Evolutionary conservation across 2,888 invertebrate species (phyloP).

Genomic region (Trichacis sp.): DNA sequence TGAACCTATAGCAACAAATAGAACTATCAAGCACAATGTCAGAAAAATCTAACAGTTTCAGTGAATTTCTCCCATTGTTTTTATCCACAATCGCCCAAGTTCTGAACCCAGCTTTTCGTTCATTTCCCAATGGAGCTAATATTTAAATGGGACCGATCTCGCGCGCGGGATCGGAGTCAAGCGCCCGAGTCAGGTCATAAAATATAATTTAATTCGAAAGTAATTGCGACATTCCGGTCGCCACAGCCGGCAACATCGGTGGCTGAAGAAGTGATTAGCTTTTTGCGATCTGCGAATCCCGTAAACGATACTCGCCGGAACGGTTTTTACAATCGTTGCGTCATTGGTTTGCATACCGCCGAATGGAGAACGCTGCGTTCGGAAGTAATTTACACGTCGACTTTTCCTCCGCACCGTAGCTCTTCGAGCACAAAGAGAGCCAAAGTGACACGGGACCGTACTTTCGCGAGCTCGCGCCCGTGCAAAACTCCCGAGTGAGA

Average conservation of each 20-base stretch:
- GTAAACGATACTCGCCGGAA: neutral
- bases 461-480: conserved; percentile 34
- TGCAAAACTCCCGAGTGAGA: conserved; percentile 37
- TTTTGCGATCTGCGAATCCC: conserved; percentile 1
- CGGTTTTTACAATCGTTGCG: neutral
- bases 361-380: conserved; percentile 7
- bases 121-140: too few relatives aligned
- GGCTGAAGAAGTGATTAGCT: conserved; percentile 1
- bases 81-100: too few relatives aligned
- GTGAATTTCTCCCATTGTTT: too few relatives aligned
- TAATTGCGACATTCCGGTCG: neutral
- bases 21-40: too few relatives aligned
- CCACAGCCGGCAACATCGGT: neutral
- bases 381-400: conserved; percentile 36
- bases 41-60: too few relatives aligned
- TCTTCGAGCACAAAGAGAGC: conserved; percentile 12
- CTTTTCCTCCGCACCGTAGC: conserved; percentile 14
- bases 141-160: too few relatives aligned
- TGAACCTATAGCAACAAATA: too few relatives aligned
- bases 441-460: conserved; percentile 33
- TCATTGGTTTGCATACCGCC: conserved; percentile 4
- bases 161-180: too few relatives aligned
- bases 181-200: too few relatives aligned
- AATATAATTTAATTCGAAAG: neutral
- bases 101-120: too few relatives aligned